phyloP scores from a whole-genome alignment of 2,888 invertebrate species.

The Carpatolechia fugitivella region DNA sequence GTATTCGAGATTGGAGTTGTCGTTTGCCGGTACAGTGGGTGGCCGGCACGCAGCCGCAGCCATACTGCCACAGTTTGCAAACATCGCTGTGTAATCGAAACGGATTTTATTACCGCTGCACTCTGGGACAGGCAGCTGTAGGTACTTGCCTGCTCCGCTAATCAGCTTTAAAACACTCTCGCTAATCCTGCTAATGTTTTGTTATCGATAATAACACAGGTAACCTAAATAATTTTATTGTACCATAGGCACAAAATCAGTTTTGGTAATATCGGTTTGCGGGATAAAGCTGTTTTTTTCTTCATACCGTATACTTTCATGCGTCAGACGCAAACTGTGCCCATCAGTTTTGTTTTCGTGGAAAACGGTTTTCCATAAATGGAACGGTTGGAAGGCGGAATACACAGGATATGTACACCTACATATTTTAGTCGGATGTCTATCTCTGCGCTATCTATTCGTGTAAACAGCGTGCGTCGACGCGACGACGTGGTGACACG shows the following conservation, averaged over 20 bases:
- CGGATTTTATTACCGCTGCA: slow-evolving; percentile 38
- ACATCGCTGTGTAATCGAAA: slow-evolving; percentile 37
- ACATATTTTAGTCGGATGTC: slow-evolving; percentile 18
- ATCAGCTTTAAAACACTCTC: no score
- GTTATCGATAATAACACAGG: neutral
- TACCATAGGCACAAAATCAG: neutral
- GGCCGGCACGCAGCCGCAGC: slow-evolving; percentile 23
- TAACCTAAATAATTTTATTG: no score
- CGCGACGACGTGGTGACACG: slow-evolving; percentile 51
- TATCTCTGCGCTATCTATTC: slow-evolving; percentile 20
- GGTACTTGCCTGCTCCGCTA: slow-evolving; percentile 17
- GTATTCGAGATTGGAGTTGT: slow-evolving; percentile 43
- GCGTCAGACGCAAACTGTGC: slow-evolving; percentile 3
- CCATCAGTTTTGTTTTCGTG: slow-evolving; percentile 9
- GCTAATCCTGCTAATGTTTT: no score
- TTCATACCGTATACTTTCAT: neutral
- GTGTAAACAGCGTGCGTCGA: slow-evolving; percentile 41
- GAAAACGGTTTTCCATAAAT: slow-evolving; percentile 10
- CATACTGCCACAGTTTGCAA: slow-evolving; percentile 29
- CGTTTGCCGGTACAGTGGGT: slow-evolving; percentile 35
- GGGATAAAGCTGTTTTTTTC: neutral
- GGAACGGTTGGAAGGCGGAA: slow-evolving; percentile 2
- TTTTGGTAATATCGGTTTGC: neutral
- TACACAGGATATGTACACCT: neutral
- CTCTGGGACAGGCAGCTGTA: slow-evolving; percentile 31